These are phyloP conservation scores for Branchipolynoe longqiensis DNA, from an alignment of 2,888 invertebrate species.

Conservation along the genomic window DNA sequence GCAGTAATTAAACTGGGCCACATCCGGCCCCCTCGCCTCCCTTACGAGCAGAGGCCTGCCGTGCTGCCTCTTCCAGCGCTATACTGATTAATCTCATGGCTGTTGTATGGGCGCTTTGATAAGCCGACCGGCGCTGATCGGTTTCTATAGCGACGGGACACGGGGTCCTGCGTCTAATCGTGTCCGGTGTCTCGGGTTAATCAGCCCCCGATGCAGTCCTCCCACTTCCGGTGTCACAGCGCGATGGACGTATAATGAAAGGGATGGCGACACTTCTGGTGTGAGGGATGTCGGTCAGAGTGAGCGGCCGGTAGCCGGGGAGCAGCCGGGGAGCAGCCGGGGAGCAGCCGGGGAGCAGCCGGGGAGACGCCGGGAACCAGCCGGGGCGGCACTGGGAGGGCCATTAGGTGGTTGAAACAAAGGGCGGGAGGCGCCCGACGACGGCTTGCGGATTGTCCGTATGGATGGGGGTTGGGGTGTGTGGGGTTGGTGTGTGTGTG, in stretches of 20 bases:
- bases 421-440: conserved; percentile 3
- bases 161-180: conserved; percentile 37
- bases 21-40: neutral
- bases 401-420: conserved; percentile 47
- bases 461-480: no score
- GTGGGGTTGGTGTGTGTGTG: neutral
- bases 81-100: conserved; percentile 20
- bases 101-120: conserved; percentile 33
- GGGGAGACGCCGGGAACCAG: neutral
- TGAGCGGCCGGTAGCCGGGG: conserved; percentile 8
- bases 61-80: neutral
- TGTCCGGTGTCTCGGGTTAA: conserved; percentile 55
- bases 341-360: neutral
- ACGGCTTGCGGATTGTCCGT: neutral
- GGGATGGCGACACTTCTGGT: conserved; percentile 23
- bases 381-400: no score
- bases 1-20: neutral
- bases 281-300: conserved; percentile 31
- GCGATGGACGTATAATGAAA: conserved; percentile 39
- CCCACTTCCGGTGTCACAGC: neutral
- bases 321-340: neutral
- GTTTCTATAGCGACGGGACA: conserved; percentile 39
- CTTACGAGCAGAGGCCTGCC: neutral
- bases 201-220: conserved; percentile 44
- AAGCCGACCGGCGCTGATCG: conserved; percentile 35